Base-by-base conservation (phyloP, 2,113 vertebrate species). In the Mionectes macconnelli region DNA sequence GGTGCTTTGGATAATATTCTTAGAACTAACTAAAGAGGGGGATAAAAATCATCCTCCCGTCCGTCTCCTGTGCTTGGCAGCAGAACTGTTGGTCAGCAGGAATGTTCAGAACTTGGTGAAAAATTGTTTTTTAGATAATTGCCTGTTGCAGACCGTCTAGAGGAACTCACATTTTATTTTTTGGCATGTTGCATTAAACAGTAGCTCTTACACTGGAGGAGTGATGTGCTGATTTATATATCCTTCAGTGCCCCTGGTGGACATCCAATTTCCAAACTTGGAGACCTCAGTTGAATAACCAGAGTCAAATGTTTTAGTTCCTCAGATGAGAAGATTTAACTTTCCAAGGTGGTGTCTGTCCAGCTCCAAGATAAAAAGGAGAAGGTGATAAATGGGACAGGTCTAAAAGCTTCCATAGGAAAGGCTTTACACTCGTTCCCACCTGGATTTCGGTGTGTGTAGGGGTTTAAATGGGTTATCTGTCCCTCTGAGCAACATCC, bases 41-140 rank as follows among this genome's bases (percentile, higher is more conserved):
- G 21, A 35, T n/a, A 57, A 89, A 66, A 39, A 28, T 63, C 75
- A 25, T 90, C 79, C 80, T 77, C 9, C 23, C 1, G 7, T 83
- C 23, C 1, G 7, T 83, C 78, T 95, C 67, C 79, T 89, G 75
- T 52, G 72, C 88, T 95, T 96, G 95, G 92, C 94, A 93, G 57
- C 49, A 87, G 93, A 96, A 90, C 23, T 84, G 86, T 95, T 94
- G 89, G 93, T 95, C 90, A 96, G 94, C 88, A 97, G 56, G 90
- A 96, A 91, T 63, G 82, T 60, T 92, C 78, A 91, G 93, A 94
- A 96, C 90, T 94, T 96, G 11, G 75, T 96, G 94, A 97, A 93
- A 96, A 96, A 96, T 93, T 70, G 76, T 94, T 93, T 97, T 95
- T 92, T 89, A 96, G 96, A 90, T 96, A 96, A 96, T 96, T 95